Evolutionary conservation across 2,113 vertebrate species (phyloP).

Genomic region (Crotalus tigris): DNA sequence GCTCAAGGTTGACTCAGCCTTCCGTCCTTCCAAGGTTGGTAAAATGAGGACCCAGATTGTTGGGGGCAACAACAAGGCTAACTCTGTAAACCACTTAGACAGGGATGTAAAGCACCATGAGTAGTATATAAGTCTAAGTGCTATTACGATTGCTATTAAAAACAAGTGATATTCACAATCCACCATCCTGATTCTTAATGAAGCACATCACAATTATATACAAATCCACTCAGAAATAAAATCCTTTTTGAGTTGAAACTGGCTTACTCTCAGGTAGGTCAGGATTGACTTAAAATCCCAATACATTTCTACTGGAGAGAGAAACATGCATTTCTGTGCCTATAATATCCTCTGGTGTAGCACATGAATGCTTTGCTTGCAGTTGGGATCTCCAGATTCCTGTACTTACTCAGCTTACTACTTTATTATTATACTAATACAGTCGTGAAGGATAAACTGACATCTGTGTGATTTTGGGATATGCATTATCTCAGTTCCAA

Average conservation of each 20-base stretch:
- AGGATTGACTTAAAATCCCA: not conserved
- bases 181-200: not conserved
- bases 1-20: too few relatives aligned
- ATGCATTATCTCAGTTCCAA: not conserved
- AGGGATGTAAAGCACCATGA: too few relatives aligned
- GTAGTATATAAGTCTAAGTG: too few relatives aligned
- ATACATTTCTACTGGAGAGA: not conserved
- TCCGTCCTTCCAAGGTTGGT: too few relatives aligned
- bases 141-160: not conserved
- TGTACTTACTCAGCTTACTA: not conserved
- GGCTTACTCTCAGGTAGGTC: not conserved
- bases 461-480: not conserved
- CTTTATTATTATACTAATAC: not conserved
- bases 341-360: not conserved
- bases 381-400: not conserved
- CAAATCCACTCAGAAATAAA: not conserved
- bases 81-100: too few relatives aligned
- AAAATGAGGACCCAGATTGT: too few relatives aligned
- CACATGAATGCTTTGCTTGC: not conserved
- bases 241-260: not conserved
- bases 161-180: not conserved
- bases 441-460: not conserved
- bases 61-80: too few relatives aligned
- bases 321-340: not conserved
- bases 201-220: not conserved